Evolutionary conservation across 2,888 invertebrate species (phyloP), one percentile per base, ranked within the genome.

Genomic region (Heteropelma amictum): DNA sequence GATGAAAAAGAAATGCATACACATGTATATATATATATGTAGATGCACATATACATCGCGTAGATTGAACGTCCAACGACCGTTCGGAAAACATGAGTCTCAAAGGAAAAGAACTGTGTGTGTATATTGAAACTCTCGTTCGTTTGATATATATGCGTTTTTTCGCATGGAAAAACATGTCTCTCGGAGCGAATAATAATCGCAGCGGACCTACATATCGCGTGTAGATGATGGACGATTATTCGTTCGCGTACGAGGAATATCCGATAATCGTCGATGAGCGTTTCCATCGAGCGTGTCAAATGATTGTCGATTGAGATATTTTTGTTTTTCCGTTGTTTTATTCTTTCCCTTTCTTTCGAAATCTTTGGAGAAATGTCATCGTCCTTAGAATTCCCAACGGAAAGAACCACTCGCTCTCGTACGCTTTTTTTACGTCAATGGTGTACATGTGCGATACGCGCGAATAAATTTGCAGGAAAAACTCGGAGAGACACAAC

Each of bases 371-470:
- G 77, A 78, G 14, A 78, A 78, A 78, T 85, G 85, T 87, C 86
- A 87, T 85, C 83, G 83, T 80, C 85, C 85, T 83, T 84, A 83
- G n/a, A n/a, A n/a, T n/a, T n/a, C n/a, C n/a, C n/a, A n/a, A n/a
- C n/a, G n/a, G n/a, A n/a, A n/a, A n/a, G n/a, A n/a, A 85, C 84
- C 81, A 78, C 77, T 80, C 81, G 81, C 82, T 81, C 33, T 79
- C 82, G 82, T 84, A 84, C 81, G 78, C 85, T 86, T 14, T 38
- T 12, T 86, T 86, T 86, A 83, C 83, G 84, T 77, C n/a, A n/a
- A n/a, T n/a, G n/a, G 84, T 81, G 80, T 79, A 85, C 82, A 33
- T 10, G 12, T 12, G 35, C 12, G 5, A 82, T 77, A 80, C 83
- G 17, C n/a, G 12, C 40, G n/a, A 35, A 28, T 35, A 14, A 14